These are phyloP conservation scores for Callocephalon fimbriatum DNA, from an alignment of 2,113 vertebrate genomes.

Conservation along the genomic window DNA sequence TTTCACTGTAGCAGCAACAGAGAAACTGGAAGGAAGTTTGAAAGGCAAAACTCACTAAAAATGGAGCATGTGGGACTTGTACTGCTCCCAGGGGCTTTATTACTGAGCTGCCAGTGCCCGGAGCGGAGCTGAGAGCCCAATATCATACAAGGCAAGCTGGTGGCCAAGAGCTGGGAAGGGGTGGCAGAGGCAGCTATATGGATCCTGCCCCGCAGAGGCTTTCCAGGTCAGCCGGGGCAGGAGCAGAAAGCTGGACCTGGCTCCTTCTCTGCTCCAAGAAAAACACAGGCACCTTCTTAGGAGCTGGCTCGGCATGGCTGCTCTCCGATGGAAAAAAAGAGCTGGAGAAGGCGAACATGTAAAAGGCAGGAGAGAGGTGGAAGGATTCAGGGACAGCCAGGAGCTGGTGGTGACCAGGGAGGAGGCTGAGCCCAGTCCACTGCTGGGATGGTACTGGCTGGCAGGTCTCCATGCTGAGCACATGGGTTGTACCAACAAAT, in stretches of 20 bases:
- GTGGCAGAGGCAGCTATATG: not conserved
- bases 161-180: not conserved
- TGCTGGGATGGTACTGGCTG: accelerated
- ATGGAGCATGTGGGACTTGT: not conserved
- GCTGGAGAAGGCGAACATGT: not conserved
- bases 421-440: not conserved
- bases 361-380: not conserved
- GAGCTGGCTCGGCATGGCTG: accelerated
- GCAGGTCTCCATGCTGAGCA: not conserved
- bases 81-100: not conserved
- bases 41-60: not conserved
- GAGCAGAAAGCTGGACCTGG: not conserved
- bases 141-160: accelerated
- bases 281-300: not conserved
- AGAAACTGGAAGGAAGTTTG: not conserved
- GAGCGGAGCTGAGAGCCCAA: not conserved
- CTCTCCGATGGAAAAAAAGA: not conserved
- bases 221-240: not conserved
- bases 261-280: not conserved
- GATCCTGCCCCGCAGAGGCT: not conserved
- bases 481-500: accelerated
- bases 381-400: not conserved
- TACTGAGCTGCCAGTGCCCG: not conserved
- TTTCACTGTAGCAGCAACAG: not conserved
- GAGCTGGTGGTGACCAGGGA: not conserved